Conservation (phyloP, 2,113 vertebrate species). For the Urocitellus parryii region DNA sequence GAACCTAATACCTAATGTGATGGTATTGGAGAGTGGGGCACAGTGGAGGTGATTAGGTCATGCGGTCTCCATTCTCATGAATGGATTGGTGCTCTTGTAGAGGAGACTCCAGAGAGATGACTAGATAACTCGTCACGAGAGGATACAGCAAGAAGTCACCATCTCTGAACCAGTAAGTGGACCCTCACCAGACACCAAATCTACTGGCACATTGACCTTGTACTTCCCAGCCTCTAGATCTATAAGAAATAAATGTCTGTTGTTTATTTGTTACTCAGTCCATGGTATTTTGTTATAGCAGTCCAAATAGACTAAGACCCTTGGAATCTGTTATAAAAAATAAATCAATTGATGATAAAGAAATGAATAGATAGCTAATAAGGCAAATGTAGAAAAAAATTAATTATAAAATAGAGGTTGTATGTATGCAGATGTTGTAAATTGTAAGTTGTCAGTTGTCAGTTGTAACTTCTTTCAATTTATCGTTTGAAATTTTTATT, state of each 20-base stretch:
- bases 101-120: neutral
- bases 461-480: neutral
- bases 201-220: neutral
- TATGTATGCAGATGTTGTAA: neutral
- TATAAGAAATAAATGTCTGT: neutral
- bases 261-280: neutral
- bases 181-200: neutral
- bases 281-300: neutral
- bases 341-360: no score
- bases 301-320: neutral
- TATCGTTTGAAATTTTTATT: neutral
- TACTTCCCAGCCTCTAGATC: neutral
- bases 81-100: neutral
- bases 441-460: no score
- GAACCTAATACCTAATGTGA: neutral
- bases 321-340: neutral
- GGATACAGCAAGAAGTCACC: neutral
- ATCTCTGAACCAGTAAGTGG: neutral
- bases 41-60: neutral
- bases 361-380: neutral
- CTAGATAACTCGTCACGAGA: neutral
- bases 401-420: neutral
- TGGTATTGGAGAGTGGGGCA: neutral
- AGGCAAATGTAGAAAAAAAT: neutral
- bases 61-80: no score